Conservation (phyloP, 2,888 invertebrate genomes). For the Lamellibrachia columna region DNA sequence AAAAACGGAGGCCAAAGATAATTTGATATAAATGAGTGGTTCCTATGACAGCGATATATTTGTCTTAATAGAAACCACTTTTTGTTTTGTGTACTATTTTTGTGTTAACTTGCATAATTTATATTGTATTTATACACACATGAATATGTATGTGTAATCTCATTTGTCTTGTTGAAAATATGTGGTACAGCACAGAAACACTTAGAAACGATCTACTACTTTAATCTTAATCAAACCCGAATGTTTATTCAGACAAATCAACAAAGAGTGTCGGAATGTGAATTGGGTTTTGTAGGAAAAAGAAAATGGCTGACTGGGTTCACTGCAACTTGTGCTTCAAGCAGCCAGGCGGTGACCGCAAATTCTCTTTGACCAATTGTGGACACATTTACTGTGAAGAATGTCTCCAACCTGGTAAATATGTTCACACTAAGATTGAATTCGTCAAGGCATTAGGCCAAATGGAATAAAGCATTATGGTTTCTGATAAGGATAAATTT, state of each 20-base stretch:
- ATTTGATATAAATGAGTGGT: too few relatives aligned
- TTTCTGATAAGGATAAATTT: not conserved
- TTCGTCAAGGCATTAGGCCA: not conserved
- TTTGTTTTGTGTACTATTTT: too few relatives aligned
- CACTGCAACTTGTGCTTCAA: constrained; percentile 61
- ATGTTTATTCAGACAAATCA: not conserved
- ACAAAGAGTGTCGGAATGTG: not conserved
- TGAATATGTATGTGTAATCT: too few relatives aligned
- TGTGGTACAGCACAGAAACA: not conserved
- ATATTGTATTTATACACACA: too few relatives aligned
- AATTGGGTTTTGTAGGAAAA: not conserved
- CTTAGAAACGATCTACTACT: not conserved
- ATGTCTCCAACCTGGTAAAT: constrained; percentile 50
- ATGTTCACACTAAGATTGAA: not conserved
- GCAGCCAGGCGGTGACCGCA: constrained; percentile 55
- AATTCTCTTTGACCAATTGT: constrained; percentile 58
- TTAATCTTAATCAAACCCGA: not conserved
- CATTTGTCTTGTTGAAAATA: not conserved
- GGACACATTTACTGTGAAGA: constrained; percentile 60
- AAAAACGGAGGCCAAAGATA: too few relatives aligned
- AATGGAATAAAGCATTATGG: not conserved
- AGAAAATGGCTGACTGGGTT: constrained; percentile 56
- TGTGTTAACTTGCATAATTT: too few relatives aligned
- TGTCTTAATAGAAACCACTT: too few relatives aligned
- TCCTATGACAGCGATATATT: too few relatives aligned